Evolutionary conservation across 1,140 invertebrate species (phyloP).

Genomic region (Drosophila funebris): DNA sequence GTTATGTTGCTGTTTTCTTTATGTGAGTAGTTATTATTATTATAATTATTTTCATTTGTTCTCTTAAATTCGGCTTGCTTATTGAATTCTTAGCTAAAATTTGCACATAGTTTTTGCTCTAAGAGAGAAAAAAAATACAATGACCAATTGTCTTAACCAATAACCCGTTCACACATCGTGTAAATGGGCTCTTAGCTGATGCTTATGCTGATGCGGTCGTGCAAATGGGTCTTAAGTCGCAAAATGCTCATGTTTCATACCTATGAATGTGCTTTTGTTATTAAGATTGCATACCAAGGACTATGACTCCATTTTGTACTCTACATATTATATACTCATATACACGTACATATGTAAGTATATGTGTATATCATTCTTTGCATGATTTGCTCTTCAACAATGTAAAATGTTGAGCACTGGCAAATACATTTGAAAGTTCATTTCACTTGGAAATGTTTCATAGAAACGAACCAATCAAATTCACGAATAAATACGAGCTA

Average conservation of each 20-base stretch:
- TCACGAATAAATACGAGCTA: neutral
- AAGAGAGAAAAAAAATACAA: constrained; percentile 8
- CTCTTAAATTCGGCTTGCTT: constrained; percentile 71
- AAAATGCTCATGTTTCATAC: constrained; percentile 3
- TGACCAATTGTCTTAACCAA: neutral
- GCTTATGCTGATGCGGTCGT: neutral
- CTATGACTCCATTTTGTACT: constrained; percentile 4
- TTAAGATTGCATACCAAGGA: constrained; percentile 17
- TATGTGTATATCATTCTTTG: no score
- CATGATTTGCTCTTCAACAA: no score
- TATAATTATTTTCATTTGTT: neutral
- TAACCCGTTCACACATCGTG: neutral
- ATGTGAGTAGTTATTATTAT: constrained; percentile 1
- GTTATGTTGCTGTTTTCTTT: constrained; percentile 18
- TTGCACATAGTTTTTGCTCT: constrained; percentile 6
- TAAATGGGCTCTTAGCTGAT: neutral
- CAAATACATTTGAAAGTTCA: no score
- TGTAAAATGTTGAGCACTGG: no score
- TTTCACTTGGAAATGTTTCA: no score
- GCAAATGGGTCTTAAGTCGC: constrained; percentile 8
- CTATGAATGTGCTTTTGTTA: neutral
- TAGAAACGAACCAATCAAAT: neutral
- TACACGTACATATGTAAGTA: neutral
- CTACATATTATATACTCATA: neutral
- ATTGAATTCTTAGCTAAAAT: constrained; percentile 23